Conservation (phyloP, 2,888 invertebrate genomes). For the Eupeodes latifasciatus region DNA sequence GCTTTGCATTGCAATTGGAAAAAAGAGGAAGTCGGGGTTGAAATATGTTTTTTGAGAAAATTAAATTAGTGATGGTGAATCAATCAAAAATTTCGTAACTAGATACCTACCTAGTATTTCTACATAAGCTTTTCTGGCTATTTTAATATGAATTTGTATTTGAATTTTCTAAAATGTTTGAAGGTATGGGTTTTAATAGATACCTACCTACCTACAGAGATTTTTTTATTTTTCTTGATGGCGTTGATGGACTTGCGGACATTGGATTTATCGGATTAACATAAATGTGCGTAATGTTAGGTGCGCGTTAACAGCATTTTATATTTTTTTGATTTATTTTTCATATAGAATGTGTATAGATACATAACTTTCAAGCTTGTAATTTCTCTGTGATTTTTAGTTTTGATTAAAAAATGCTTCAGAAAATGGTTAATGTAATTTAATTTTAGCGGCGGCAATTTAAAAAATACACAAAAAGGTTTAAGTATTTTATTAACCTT, state of each 20-base stretch:
- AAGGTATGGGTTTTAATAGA: neutral
- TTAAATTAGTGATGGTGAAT: slow-evolving; percentile 40
- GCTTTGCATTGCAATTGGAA: slow-evolving; percentile 52
- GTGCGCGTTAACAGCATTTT: slow-evolving; percentile 69
- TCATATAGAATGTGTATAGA: neutral
- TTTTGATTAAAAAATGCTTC: neutral
- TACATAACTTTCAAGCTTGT: too few relatives aligned
- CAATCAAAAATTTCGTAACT: slow-evolving; percentile 52
- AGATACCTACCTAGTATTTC: neutral
- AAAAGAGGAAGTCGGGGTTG: slow-evolving; percentile 30
- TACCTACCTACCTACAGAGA: neutral
- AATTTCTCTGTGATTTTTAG: neutral
- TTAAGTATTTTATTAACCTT: too few relatives aligned
- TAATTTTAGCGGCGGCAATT: neutral
- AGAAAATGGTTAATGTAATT: neutral
- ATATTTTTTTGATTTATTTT: slow-evolving; percentile 7
- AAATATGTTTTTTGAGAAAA: slow-evolving; percentile 22
- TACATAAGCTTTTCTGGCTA: too few relatives aligned
- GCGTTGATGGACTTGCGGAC: slow-evolving; percentile 48
- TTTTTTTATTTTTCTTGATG: slow-evolving; percentile 15
- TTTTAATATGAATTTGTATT: neutral
- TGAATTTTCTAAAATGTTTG: neutral
- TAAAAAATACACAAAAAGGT: neutral
- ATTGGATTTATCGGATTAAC: slow-evolving; percentile 78
- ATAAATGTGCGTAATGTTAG: slow-evolving; percentile 79